Evolutionary conservation across 2,113 vertebrate genomes (phyloP).

Genomic region (Coregonus clupeaformis): DNA sequence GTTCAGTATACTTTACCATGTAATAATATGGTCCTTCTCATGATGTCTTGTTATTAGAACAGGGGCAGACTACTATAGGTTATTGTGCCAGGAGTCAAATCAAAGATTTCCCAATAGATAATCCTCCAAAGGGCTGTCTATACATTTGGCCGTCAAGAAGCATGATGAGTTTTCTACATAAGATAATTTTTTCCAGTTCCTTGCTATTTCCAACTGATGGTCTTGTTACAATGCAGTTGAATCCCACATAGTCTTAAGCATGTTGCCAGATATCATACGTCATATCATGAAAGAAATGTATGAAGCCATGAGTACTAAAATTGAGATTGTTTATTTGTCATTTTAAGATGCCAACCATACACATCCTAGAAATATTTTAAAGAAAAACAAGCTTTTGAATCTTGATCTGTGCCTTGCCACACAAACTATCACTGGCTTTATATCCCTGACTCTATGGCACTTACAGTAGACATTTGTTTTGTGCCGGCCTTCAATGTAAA

Average conservation of each 20-base stretch:
- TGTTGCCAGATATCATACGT: not conserved
- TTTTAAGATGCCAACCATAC: slow-evolving; percentile 32
- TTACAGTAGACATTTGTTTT: slow-evolving; percentile 29
- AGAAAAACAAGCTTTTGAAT: slow-evolving; percentile 60
- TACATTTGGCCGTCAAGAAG: slow-evolving; percentile 38
- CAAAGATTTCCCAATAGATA: slow-evolving; percentile 58
- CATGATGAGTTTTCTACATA: slow-evolving; percentile 34
- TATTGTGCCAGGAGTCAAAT: slow-evolving; percentile 64
- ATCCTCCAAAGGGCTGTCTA: slow-evolving; percentile 35
- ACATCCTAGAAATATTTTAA: slow-evolving; percentile 42
- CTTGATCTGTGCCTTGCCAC: slow-evolving; percentile 70
- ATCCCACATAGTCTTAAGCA: not conserved
- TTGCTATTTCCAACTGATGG: slow-evolving; percentile 19
- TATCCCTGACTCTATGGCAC: slow-evolving; percentile 55
- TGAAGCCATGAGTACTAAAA: slow-evolving; percentile 71
- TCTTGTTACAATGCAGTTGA: not conserved
- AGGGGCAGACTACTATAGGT: slow-evolving; percentile 41
- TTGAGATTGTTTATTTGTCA: not conserved
- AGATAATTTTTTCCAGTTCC: slow-evolving; percentile 26
- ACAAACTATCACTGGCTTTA: slow-evolving; percentile 48
- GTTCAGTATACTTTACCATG: slow-evolving; percentile 9
- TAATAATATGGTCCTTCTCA: slow-evolving; percentile 12
- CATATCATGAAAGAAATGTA: slow-evolving; percentile 3
- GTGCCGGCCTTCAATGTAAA: slow-evolving; percentile 57
- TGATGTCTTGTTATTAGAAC: slow-evolving; percentile 30